phyloP scores from a whole-genome alignment of 2,113 vertebrate species.

The Crotalus helleri region DNA sequence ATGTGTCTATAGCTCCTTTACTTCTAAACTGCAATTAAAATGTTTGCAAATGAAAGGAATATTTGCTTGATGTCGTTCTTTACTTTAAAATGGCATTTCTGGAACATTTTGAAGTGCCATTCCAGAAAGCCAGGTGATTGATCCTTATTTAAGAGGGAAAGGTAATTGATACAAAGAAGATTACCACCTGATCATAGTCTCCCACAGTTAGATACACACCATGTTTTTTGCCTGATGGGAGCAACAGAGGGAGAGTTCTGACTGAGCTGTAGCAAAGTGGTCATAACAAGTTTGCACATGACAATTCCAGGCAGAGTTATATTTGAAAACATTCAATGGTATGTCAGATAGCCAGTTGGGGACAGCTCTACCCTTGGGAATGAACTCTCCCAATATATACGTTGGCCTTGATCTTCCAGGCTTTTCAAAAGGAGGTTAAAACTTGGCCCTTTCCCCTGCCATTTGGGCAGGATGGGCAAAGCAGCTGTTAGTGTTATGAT shows the following conservation, averaged over 20 bases:
- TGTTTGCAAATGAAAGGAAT: constrained; percentile 11
- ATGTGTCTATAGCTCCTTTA: background rate
- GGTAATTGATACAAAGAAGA: constrained; percentile 43
- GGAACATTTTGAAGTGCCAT: background rate
- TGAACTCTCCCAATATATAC: background rate
- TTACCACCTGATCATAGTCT: constrained; percentile 49
- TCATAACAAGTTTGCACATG: background rate
- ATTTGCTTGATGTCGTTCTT: background rate
- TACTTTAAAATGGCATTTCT: background rate
- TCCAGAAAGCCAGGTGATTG: constrained; percentile 46
- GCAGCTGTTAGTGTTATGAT: background rate
- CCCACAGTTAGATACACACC: constrained; percentile 58
- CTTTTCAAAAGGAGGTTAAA: background rate
- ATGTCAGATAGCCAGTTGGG: background rate
- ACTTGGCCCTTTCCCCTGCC: background rate
- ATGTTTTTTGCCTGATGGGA: constrained; percentile 50
- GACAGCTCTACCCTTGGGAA: background rate
- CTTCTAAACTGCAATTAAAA: constrained; percentile 10
- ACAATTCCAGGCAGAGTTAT: background rate
- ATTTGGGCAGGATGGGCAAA: background rate
- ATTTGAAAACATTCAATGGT: background rate
- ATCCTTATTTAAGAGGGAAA: constrained; percentile 61
- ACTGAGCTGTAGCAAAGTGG: background rate
- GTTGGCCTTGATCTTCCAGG: background rate
- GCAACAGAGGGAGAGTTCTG: background rate